phyloP scores from a whole-genome alignment of 2,888 invertebrate genomes.

The Xylota segnis region DNA sequence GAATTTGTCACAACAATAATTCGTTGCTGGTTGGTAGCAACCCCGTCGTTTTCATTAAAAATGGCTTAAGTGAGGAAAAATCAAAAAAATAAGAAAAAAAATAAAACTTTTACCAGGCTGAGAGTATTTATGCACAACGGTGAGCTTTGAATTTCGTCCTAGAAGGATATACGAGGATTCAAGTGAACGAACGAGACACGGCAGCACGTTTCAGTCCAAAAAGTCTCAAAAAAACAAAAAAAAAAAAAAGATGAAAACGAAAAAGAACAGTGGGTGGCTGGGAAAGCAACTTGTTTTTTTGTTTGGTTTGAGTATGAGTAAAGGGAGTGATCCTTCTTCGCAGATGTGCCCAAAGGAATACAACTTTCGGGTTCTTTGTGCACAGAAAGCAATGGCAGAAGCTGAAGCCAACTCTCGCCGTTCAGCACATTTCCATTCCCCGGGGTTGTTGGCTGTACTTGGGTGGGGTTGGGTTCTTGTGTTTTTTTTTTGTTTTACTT shows the following conservation, averaged over 20 bases:
- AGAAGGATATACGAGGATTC: conserved; percentile 72
- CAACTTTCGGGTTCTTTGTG: conserved; percentile 74
- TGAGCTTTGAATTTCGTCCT: conserved; percentile 68
- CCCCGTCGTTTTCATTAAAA: conserved; percentile 75
- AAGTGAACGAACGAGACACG: conserved; percentile 54
- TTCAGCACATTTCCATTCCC: conserved; percentile 71
- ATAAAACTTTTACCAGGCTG: conserved; percentile 30
- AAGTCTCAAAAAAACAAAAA: conserved; percentile 47
- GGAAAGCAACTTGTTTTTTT: conserved; percentile 44
- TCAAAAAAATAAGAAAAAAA: conserved; percentile 27
- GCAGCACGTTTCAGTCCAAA: conserved; percentile 66
- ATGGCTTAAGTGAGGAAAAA: conserved; percentile 70
- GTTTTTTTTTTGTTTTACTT: conserved; percentile 70
- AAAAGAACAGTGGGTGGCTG: conserved; percentile 64
- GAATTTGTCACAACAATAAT: conserved; percentile 76
- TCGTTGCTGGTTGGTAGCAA: conserved; percentile 65
- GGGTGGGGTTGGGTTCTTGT: conserved; percentile 45
- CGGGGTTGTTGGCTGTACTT: conserved; percentile 31
- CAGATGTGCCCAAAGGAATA: conserved; percentile 77
- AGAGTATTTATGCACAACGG: conserved; percentile 72
- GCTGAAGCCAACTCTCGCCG: conserved; percentile 41
- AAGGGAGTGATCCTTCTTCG: conserved; percentile 72
- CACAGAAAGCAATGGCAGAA: conserved; percentile 27
- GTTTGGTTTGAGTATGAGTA: conserved; percentile 50
- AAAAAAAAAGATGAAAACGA: too few species aligned